phyloP scores from a whole-genome alignment of 2,113 vertebrate species.

The Corydoras sp. region DNA sequence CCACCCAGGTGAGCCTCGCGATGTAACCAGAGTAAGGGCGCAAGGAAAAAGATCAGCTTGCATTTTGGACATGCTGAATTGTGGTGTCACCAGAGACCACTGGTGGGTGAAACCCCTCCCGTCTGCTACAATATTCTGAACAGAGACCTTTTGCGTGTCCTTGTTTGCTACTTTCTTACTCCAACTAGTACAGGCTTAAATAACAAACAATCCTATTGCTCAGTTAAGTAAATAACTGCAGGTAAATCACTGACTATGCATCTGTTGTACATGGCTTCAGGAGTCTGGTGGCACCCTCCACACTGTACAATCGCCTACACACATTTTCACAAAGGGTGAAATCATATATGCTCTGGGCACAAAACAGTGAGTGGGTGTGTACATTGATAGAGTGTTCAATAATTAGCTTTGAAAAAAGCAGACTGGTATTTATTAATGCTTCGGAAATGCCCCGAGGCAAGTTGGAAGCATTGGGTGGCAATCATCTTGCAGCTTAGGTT shows the following conservation, averaged over 20 bases:
- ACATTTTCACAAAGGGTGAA: conserved; percentile 33
- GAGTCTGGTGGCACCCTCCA: no score
- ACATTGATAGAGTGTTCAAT: conserved; percentile 18
- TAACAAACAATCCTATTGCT: background rate
- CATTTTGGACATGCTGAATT: conserved; percentile 26
- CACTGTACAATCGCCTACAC: conserved; percentile 24
- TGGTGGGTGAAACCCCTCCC: conserved; percentile 51
- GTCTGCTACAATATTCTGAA: conserved; percentile 55
- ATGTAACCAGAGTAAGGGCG: conserved; percentile 42
- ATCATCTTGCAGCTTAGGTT: conserved; percentile 25
- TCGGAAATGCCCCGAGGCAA: conserved; percentile 3
- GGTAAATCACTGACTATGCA: conserved; percentile 39
- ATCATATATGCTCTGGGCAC: conserved; percentile 38
- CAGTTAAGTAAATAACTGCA: no score
- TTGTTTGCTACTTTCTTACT: conserved; percentile 29
- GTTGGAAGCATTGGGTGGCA: conserved; percentile 7
- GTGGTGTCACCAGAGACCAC: conserved; percentile 44
- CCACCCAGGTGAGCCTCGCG: conserved; percentile 49
- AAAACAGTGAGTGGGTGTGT: conserved; percentile 25
- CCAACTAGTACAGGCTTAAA: conserved; percentile 20
- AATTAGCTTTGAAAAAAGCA: conserved; percentile 44
- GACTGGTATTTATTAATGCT: conserved; percentile 18
- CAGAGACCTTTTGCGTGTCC: conserved; percentile 21
- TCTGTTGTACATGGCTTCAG: conserved; percentile 45
- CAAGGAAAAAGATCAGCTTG: conserved; percentile 40